Percentiles rank a stretch among this genome's conserved stretches.
phyloP scores from a whole-genome alignment of 2,888 invertebrate species.

The Dryadula phaetusa region DNA sequence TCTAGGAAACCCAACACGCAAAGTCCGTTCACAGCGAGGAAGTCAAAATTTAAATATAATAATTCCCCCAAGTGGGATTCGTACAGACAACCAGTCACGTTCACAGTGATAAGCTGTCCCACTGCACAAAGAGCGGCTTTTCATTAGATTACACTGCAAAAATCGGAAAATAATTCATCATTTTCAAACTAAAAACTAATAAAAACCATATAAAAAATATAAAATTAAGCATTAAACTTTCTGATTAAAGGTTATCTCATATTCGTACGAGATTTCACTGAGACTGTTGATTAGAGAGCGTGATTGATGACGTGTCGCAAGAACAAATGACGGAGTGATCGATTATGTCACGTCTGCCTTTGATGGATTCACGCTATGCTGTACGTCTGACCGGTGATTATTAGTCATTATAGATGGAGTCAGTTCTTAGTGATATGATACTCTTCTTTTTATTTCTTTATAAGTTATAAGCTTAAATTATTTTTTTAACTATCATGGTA shows the following conservation, averaged over 20 bases:
- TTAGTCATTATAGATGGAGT: constrained; percentile 13
- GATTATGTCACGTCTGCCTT: constrained; percentile 42
- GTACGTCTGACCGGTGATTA: constrained; percentile 23
- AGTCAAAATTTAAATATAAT: neutral
- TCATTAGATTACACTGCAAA: no score
- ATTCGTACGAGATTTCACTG: constrained; percentile 18
- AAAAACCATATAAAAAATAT: neutral
- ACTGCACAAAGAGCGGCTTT: no score
- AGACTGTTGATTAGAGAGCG: constrained; percentile 28
- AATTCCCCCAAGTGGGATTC: neutral
- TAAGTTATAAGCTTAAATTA: neutral
- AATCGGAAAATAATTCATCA: no score
- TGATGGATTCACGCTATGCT: constrained; percentile 34
- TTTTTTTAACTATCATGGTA: no score
- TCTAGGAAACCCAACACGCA: no score
- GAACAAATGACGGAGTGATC: constrained; percentile 45
- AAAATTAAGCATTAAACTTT: neutral
- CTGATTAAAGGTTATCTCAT: constrained; percentile 21
- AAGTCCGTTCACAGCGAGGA: no score
- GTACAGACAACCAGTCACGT: no score
- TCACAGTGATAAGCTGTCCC: no score
- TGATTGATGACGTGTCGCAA: constrained; percentile 45
- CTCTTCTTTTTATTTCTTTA: neutral
- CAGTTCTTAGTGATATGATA: constrained; percentile 2
- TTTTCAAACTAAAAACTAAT: neutral